A percentile compares a stretch with the other conserved stretches of the same genome.
These are phyloP conservation scores for Galaxias olidus DNA, from an alignment of 2,797 vertebrate genomes.

Conservation along the genomic window DNA sequence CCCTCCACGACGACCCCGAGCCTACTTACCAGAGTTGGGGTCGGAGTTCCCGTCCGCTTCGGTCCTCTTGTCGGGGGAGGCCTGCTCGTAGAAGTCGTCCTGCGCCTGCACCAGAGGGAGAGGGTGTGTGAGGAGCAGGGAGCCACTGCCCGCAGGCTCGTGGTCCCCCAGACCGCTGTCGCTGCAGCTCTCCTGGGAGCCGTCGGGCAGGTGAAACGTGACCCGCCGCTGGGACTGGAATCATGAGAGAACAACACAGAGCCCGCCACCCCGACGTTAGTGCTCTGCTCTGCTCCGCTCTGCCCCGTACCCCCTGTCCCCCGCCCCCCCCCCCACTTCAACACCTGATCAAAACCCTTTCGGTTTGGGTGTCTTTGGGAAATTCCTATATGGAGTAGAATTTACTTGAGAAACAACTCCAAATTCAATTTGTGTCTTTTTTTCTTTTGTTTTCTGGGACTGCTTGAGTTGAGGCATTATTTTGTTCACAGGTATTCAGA, in stretches of 20 bases:
- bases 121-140: slow-evolving; percentile 94
- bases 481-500: too few relatives aligned
- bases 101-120: slow-evolving; percentile 99
- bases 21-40: slow-evolving; percentile 97
- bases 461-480: too few relatives aligned
- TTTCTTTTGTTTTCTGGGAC: too few relatives aligned
- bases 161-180: slow-evolving; percentile 99
- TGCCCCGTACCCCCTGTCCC: neutral
- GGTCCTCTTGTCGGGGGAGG: slow-evolving; percentile 98
- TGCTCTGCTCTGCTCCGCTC: neutral
- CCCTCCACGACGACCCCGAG: too few relatives aligned
- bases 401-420: too few relatives aligned
- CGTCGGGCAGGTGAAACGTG: slow-evolving; percentile 99
- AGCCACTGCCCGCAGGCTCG: slow-evolving; percentile 95
- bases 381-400: too few relatives aligned
- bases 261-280: slow-evolving; percentile 76
- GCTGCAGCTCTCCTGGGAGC: slow-evolving; percentile 99
- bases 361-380: too few relatives aligned
- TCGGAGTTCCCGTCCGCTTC: slow-evolving; percentile 99
- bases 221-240: slow-evolving; percentile 99
- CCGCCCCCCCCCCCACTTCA: neutral
- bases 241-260: slow-evolving; percentile 91
- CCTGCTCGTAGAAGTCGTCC: slow-evolving; percentile 98
- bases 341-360: neutral
- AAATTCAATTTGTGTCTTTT: too few relatives aligned